phyloP scores from a whole-genome alignment of 2,797 vertebrate species.

The Dendrocincla fuliginosa region DNA sequence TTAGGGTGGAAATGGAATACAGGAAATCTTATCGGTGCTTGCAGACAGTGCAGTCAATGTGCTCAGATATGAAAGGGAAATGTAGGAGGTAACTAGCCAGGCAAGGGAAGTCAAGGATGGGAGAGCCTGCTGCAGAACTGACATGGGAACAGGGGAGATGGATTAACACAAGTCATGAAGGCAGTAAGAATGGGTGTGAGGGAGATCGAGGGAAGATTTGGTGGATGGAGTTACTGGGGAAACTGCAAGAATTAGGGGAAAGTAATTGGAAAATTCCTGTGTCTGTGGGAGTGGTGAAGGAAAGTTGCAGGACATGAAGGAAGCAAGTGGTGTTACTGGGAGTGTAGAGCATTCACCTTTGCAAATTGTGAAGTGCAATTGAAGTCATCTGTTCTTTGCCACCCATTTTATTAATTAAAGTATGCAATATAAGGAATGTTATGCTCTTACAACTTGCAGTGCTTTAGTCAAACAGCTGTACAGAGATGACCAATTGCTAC shows the following conservation, averaged over 20 bases:
- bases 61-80: constrained; percentile 7
- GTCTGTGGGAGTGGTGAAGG: not conserved
- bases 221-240: not conserved
- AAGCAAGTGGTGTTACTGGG: not conserved
- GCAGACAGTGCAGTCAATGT: constrained; percentile 12
- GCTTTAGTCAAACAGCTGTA: not conserved
- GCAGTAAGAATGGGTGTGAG: not conserved
- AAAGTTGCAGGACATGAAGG: not conserved
- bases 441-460: not conserved
- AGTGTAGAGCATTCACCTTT: not conserved
- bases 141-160: not conserved
- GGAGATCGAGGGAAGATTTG: not conserved
- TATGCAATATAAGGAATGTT: not conserved
- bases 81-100: not conserved
- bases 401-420: not conserved
- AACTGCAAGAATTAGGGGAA: not conserved
- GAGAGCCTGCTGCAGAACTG: not conserved
- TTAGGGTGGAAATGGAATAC: constrained; percentile 17
- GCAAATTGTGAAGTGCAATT: not conserved
- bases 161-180: not conserved
- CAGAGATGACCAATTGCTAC: not conserved
- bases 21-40: constrained; percentile 26
- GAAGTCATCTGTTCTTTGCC: not conserved
- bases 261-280: not conserved
- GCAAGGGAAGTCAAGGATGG: not conserved